Evolutionary conservation across 1,140 invertebrate genomes (phyloP), one percentile per base, ranked within the genome.

Genomic region (Batillaria attramentaria): DNA sequence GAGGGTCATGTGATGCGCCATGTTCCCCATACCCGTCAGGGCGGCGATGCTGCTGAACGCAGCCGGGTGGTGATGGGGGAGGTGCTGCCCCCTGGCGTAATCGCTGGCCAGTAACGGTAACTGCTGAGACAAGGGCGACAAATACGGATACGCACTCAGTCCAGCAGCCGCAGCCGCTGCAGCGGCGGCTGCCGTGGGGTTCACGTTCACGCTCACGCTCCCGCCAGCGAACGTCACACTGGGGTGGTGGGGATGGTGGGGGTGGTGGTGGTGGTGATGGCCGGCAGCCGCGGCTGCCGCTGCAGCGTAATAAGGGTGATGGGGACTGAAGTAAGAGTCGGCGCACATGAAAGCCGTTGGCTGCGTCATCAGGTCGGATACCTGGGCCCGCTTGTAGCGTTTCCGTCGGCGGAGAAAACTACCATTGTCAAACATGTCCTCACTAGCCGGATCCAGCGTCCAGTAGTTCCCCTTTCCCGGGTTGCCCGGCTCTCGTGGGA

Each of bases 381-480:
- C 93, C 35, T 93, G 93, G 13, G 96, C 95, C 66, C 97, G 92
- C 90, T 99, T 99, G 92, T 98, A 99, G 35, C 98, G 93, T 91
- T 99, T 99, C 73, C 98, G 91, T 31, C 98, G 93, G 5, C 98
- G 91, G 60, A 99, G 92, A 88, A 99, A 99, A 87, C 96, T 98
- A 0, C 99, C 99, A 90, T 99, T 99, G 89, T 99, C 98, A 87
- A 99, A 99, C 99, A 99, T 99, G 87, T 99, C 97, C 88, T 99
- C 97, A 1, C 96, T 96, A 76, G 97, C 92, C 0, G 98, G 98
- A 91, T 99, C 98, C 66, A 99, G 90, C 0, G 97, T 98, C 98
- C 98, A 99, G 91, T 99, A 99, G 88, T 99, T 99, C 0, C 98
- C 98, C 87, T 99, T 99, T 13, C 90, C 88, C 0, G 99, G 98